Evolutionary conservation across 2,888 invertebrate species (phyloP).

Genomic region (Fragum whitleyi): DNA sequence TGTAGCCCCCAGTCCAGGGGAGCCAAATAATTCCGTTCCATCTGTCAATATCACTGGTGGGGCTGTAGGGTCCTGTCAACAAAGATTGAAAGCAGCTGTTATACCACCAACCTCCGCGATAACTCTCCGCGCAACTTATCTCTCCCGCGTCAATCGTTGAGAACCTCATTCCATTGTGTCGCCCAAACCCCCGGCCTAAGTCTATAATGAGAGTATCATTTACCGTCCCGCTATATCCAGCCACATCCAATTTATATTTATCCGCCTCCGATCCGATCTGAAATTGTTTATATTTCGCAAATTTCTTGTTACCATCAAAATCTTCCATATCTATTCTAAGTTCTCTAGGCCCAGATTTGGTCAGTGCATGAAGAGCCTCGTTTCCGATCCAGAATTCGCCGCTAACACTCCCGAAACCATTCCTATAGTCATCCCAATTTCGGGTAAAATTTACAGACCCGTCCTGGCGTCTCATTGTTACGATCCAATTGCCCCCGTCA

Average conservation of each 20-base stretch:
- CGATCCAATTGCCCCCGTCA: not conserved
- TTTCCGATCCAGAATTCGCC: constrained; percentile 10
- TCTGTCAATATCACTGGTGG: not conserved
- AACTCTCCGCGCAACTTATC: not conserved
- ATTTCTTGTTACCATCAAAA: not conserved
- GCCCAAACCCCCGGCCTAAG: too few relatives aligned
- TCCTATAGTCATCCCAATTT: not conserved
- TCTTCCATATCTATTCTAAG: constrained; percentile 6
- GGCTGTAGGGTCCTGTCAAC: not conserved
- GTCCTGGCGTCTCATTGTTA: constrained; percentile 3
- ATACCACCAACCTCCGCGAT: not conserved
- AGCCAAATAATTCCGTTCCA: not conserved
- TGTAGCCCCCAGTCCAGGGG: not conserved
- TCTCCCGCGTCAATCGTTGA: not conserved
- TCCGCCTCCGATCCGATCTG: too few relatives aligned
- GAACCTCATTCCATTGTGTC: not conserved
- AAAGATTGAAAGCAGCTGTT: not conserved
- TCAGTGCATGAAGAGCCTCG: not conserved
- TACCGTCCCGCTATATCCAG: not conserved
- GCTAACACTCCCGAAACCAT: not conserved
- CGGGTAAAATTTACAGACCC: not conserved
- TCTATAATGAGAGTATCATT: not conserved
- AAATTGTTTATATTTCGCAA: not conserved
- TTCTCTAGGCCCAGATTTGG: not conserved
- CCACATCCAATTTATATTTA: not conserved